These are phyloP conservation scores for Peromyscus eremicus DNA, from an alignment of 2,797 vertebrate species.

Conservation along the genomic window DNA sequence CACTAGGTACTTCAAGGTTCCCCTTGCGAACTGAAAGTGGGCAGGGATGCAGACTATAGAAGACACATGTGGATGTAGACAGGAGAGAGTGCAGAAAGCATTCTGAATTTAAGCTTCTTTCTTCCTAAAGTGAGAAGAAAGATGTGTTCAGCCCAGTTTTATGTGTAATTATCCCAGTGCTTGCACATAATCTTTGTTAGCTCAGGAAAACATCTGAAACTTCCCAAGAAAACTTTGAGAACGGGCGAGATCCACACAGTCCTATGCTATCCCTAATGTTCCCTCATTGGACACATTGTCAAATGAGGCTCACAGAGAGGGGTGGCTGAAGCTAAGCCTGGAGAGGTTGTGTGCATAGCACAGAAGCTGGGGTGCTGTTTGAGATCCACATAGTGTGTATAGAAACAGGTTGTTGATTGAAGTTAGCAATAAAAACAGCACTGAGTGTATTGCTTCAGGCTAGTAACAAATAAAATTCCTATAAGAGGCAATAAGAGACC, in stretches of 20 bases:
- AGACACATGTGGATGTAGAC: accelerated
- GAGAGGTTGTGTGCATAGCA: not conserved
- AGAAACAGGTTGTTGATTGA: conserved; percentile 60
- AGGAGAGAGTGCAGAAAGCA: accelerated
- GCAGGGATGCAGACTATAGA: not conserved
- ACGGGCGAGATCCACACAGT: not conserved
- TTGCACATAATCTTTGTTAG: not conserved
- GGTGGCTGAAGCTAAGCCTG: accelerated
- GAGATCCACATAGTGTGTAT: not conserved
- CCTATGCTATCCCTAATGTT: accelerated
- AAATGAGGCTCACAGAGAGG: accelerated
- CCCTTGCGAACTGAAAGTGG: accelerated
- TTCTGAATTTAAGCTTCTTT: accelerated
- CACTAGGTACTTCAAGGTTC: accelerated
- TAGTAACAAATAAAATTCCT: not conserved
- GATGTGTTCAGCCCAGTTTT: accelerated
- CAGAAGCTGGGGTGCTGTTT: accelerated
- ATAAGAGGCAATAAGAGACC: conserved; percentile 10
- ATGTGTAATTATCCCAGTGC: too few species aligned
- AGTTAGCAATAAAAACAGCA: conserved; percentile 36
- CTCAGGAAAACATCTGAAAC: not conserved
- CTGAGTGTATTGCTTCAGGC: not conserved
- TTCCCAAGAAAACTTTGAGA: not conserved
- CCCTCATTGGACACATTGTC: accelerated
- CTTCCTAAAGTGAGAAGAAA: not conserved